Evolutionary conservation across 1,140 invertebrate species (phyloP).

Genomic region (Caerostris darwini): DNA sequence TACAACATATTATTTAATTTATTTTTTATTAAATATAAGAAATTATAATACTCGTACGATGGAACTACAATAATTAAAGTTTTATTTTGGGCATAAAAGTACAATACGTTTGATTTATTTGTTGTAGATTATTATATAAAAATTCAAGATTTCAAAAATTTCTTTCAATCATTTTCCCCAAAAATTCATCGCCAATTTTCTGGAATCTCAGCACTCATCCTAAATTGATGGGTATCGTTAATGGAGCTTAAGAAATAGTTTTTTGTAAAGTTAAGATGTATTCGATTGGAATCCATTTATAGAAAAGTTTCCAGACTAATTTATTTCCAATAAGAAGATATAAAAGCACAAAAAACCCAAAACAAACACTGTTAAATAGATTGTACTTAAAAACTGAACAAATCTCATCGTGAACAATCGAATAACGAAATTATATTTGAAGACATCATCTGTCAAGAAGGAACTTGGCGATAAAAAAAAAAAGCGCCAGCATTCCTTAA

Average conservation of each 20-base stretch:
- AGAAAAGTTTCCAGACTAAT: neutral
- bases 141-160: too few relatives aligned
- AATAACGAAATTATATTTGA: slow-evolving; percentile 29
- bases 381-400: slow-evolving; percentile 28
- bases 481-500: neutral
- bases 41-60: too few relatives aligned
- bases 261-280: neutral
- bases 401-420: neutral
- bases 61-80: too few relatives aligned
- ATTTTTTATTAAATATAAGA: too few relatives aligned
- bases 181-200: too few relatives aligned
- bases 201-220: too few relatives aligned
- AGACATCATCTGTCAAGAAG: slow-evolving; percentile 14
- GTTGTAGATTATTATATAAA: too few relatives aligned
- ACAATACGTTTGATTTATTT: too few relatives aligned
- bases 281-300: slow-evolving; percentile 17
- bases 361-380: slow-evolving; percentile 25
- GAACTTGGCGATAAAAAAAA: slow-evolving; percentile 26
- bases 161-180: too few relatives aligned
- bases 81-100: too few relatives aligned
- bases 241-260: neutral
- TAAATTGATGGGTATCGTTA: too few relatives aligned
- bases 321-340: neutral
- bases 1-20: too few relatives aligned
- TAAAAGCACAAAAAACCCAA: neutral